Evolutionary conservation across 2,797 vertebrate species (phyloP), one percentile per base, ranked within the genome.

Genomic region (Myotis vivesi): DNA sequence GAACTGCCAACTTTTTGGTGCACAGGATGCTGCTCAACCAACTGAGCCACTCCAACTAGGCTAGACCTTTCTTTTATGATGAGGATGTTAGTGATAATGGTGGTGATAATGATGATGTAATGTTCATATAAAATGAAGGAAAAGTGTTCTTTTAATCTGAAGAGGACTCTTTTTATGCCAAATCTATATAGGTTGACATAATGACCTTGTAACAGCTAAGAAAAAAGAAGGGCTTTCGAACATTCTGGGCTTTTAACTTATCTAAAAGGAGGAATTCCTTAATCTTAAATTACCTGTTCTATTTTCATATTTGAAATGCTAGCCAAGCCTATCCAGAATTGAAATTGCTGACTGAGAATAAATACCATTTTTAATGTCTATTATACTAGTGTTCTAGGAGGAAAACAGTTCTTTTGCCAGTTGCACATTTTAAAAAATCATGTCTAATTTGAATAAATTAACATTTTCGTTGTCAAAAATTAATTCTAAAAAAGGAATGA

Each of bases 361-460:
- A 96, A 96, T 64, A 55, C 25, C 19, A 91, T 92, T 28, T 30
- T 41, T 13, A 6, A 49, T 62, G 38, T 36, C 49, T 90, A 44
- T 91, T 95, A 76, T 83, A 90, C 51, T 97, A 96, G 91, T 72
- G 72, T 97, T 98, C 94, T 92, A 95, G 82, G 75, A 95, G 84
- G 88, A 97, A 97, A 97, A 93, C 79, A 90, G 80, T 95, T 96
- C 93, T 98, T 97, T 98, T 96, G 79, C 94, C 92, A 97, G 92
- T 97, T 97, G 95, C 90, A 97, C 96, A 97, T 98, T 97, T 95
- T 8, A 75, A 97, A 96, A 97, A 97, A 97, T 96, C 92, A 97
- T 97, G 93, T 96, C 92, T 98, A 86, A 98, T 98, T 98, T 98
- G 96, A 98, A 98, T 98, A 98, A 97, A 98, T 98, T 98, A 98